Evolutionary conservation across 2,888 invertebrate species (phyloP).

Genomic region (Eristalis pertinax): DNA sequence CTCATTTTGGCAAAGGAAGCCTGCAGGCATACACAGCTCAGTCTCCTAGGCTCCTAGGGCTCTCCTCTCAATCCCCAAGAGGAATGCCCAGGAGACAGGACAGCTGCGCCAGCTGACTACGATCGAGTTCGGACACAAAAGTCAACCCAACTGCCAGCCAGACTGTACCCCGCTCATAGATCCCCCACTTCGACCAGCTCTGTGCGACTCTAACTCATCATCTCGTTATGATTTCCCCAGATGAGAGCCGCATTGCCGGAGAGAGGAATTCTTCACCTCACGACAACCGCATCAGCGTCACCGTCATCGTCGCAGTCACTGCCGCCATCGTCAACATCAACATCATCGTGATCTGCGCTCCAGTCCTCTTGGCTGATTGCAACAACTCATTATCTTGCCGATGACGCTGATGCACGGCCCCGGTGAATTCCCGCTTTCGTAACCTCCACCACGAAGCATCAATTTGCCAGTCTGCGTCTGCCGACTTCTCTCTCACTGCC

Average conservation of each 20-base stretch:
- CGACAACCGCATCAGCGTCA: constrained; percentile 62
- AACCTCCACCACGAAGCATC: constrained; percentile 44
- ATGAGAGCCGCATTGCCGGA: constrained; percentile 41
- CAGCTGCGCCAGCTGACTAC: too few species aligned
- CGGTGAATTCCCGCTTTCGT: constrained; percentile 39
- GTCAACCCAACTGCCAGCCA: constrained; percentile 2
- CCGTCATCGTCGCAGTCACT: constrained; percentile 24
- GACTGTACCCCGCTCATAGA: constrained; percentile 56
- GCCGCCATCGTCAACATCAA: constrained; percentile 39
- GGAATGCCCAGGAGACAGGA: too few species aligned
- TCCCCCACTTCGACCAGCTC: constrained; percentile 24
- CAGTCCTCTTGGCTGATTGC: constrained; percentile 68
- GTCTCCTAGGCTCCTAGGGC: too few species aligned
- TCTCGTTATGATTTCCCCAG: constrained; percentile 69
- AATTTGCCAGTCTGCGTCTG: constrained; percentile 52
- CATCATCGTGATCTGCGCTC: constrained; percentile 69
- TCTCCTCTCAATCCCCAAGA: too few species aligned
- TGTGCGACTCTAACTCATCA: constrained; percentile 64
- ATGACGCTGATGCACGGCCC: constrained; percentile 22
- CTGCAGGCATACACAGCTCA: too few species aligned
- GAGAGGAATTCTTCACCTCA: constrained; percentile 70
- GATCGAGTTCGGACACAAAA: background rate
- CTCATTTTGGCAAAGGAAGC: too few species aligned
- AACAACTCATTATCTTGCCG: constrained; percentile 72
- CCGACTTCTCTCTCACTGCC: background rate